Base-by-base conservation (phyloP, 2,797 vertebrate genomes). In the Phoeniculus purpureus region DNA sequence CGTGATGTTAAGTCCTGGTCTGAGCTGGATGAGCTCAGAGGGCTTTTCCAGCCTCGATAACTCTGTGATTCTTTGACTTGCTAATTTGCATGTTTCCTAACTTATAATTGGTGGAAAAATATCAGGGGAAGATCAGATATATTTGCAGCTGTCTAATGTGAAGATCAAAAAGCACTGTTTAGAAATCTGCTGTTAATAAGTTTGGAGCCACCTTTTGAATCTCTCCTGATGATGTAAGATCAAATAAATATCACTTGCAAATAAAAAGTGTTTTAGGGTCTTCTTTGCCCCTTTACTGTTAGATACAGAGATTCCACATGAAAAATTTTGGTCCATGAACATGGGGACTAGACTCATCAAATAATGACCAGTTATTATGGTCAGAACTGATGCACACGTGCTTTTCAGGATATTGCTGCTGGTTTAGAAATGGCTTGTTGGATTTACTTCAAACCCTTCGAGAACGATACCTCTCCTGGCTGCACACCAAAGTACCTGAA, bases 371-470 rank as follows among this genome's bases (percentile, higher is more conserved):
- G 62, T n/a, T n/a, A n/a, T n/a, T n/a, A n/a, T n/a, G n/a, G n/a
- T n/a, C n/a, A n/a, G n/a, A n/a, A n/a, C n/a, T n/a, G n/a, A n/a
- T n/a, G n/a, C n/a, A 60, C 21, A 51, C 21, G 26, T 23, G 21
- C 7, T 62, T 90, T 84, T 74, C 62, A 78, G 45, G 25, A 7
- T 62, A 32, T 56, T 70, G 74, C 19, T 86, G 51, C 43, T 79
- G 37, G 32, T 91, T 90, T 34, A 82, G 64, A 84, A 87, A 78
- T 50, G 1, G 29, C 15, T 88, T 37, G 4, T 37, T 91, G 72
- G 52, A 87, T 82, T 92, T 65, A 56, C 37, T 90, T 92, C 81
- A 91, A 68, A 80, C 9, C 17, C 71, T 72, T 87, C 34, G 21
- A 58, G 51, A 72, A 85, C 68, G 71, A 93, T 34, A 5, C 56